Evolutionary conservation across 92 coral and sea anemone species (phyloP).

Genomic region (Nematostella vectensis): DNA sequence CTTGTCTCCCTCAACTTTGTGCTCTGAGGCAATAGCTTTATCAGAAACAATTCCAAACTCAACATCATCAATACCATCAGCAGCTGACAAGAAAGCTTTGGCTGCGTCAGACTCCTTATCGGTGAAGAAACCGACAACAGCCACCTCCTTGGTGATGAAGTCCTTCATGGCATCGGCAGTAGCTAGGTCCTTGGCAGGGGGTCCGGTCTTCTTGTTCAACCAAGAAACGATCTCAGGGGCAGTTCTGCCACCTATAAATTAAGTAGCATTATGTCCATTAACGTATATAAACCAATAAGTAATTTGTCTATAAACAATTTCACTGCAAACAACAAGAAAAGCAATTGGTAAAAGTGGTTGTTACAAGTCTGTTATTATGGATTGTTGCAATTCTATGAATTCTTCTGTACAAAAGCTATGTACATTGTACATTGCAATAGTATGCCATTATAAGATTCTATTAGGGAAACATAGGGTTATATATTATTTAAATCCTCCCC

Average conservation of each 20-base stretch:
- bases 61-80: slow-evolving; percentile 79
- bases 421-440: not conserved
- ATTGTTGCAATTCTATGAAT: not conserved
- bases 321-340: not conserved
- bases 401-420: not conserved
- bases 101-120: slow-evolving; percentile 82
- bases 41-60: slow-evolving; percentile 88
- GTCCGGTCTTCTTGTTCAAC: slow-evolving; percentile 95
- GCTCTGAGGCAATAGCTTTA: slow-evolving; percentile 70
- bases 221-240: slow-evolving; percentile 71
- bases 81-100: slow-evolving; percentile 77
- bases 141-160: slow-evolving; percentile 61
- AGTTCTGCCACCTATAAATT: slow-evolving; percentile 80
- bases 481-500: no score
- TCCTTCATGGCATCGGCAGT: slow-evolving; percentile 73
- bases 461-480: no score
- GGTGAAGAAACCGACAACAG: slow-evolving; percentile 80
- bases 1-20: slow-evolving; percentile 73
- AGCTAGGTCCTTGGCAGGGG: slow-evolving; percentile 73
- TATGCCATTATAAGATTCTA: no score
- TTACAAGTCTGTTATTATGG: no score
- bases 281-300: no score
- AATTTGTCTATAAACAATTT: not conserved
- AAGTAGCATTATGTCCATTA: no score
- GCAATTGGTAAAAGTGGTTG: no score